These are phyloP conservation scores for Lycaon pictus DNA, from an alignment of 2,113 vertebrate species.

Conservation along the genomic window DNA sequence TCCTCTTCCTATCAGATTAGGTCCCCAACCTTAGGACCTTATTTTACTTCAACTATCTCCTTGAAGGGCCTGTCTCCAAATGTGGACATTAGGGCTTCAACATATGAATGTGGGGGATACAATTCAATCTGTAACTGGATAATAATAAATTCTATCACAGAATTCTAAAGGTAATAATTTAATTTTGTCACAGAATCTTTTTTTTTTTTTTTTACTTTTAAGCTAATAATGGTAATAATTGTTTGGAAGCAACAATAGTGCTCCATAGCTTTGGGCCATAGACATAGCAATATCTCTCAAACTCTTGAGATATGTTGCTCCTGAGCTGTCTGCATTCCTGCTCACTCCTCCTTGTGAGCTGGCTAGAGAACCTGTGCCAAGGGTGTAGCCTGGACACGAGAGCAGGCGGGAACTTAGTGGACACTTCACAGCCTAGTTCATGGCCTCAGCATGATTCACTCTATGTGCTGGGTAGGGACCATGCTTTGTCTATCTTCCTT, in stretches of 20 bases:
- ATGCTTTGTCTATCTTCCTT: background rate
- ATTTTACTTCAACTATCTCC: background rate
- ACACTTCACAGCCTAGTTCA: background rate
- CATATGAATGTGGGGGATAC: background rate
- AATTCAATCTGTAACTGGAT: background rate
- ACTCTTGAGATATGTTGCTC: background rate
- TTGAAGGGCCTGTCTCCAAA: background rate
- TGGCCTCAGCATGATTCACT: background rate
- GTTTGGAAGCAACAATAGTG: background rate
- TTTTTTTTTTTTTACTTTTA: background rate
- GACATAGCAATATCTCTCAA: background rate
- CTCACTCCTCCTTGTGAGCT: background rate
- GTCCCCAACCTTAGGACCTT: background rate
- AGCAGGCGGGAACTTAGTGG: background rate
- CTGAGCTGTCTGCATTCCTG: background rate
- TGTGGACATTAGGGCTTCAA: background rate
- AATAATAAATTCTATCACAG: background rate
- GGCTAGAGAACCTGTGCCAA: no score
- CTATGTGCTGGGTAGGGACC: background rate
- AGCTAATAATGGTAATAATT: background rate
- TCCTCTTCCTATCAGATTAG: background rate
- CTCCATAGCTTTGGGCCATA: background rate
- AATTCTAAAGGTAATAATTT: background rate
- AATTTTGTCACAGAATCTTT: background rate
- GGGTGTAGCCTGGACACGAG: background rate